phyloP scores from a whole-genome alignment of 2,113 vertebrate species.

The Rhizomys pruinosus region DNA sequence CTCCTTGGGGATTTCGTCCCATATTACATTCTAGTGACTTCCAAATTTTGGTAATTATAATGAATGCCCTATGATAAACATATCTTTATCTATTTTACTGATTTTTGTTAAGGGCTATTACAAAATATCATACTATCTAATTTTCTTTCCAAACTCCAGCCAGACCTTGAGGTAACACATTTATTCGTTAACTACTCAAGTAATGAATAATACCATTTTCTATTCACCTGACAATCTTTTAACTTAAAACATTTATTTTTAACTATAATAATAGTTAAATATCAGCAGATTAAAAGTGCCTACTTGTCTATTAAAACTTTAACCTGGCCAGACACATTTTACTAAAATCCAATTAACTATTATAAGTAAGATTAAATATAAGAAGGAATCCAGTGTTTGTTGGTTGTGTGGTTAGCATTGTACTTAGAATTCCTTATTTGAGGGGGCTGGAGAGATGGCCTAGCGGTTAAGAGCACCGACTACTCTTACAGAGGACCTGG shows the following conservation, averaged over 20 bases:
- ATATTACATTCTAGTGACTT: not conserved
- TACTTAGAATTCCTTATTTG: conserved; percentile 18
- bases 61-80: not conserved
- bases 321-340: not conserved
- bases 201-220: conserved; percentile 22
- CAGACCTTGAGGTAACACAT: too few relatives aligned
- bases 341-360: conserved; percentile 14
- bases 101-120: not conserved
- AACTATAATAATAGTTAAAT: conserved; percentile 17
- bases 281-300: not conserved
- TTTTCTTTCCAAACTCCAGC: not conserved
- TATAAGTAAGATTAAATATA: not conserved
- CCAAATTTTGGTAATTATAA: not conserved
- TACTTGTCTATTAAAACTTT: conserved; percentile 37
- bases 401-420: not conserved
- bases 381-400: conserved; percentile 11
- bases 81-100: not conserved
- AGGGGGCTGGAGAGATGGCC: too few relatives aligned
- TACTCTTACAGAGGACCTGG: too few relatives aligned
- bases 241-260: conserved; percentile 36
- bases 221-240: conserved; percentile 4
- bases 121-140: not conserved
- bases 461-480: too few relatives aligned
- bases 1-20: too few relatives aligned
- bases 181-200: too few relatives aligned